Conservation (phyloP, 2,113 vertebrate species). For the Cyprinodon tularosa region DNA sequence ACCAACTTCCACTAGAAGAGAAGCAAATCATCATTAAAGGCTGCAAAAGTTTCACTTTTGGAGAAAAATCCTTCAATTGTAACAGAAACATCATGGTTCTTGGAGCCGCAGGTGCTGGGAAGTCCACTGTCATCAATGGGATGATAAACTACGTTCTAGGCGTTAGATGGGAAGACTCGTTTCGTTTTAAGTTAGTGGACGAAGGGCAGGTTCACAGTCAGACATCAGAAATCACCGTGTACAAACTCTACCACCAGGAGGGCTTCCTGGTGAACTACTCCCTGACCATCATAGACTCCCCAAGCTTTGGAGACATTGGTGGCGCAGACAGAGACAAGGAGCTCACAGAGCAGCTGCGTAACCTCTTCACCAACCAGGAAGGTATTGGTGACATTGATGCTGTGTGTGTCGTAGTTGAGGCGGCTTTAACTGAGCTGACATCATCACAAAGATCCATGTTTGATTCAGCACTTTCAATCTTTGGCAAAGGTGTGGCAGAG, state of each 20-base stretch:
- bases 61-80: not conserved
- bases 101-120: slow-evolving; percentile 66
- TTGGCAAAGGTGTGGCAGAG: slow-evolving; percentile 31
- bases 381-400: slow-evolving; percentile 37
- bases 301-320: slow-evolving; percentile 27
- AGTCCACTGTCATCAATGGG: slow-evolving; percentile 37
- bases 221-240: slow-evolving; percentile 29
- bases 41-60: slow-evolving; percentile 30
- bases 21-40: not conserved
- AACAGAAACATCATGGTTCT: slow-evolving; percentile 64
- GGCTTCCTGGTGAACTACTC: not conserved
- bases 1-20: not conserved
- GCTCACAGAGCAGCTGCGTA: slow-evolving; percentile 23
- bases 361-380: not conserved
- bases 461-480: slow-evolving; percentile 3
- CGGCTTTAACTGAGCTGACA: slow-evolving; percentile 33
- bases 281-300: slow-evolving; percentile 40
- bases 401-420: slow-evolving; percentile 41
- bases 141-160: slow-evolving; percentile 47
- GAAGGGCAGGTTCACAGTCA: slow-evolving; percentile 23
- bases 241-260: slow-evolving; percentile 34
- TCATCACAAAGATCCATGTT: slow-evolving; percentile 30
- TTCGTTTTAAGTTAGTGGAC: not conserved
- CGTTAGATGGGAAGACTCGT: slow-evolving; percentile 27
- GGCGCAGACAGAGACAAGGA: slow-evolving; percentile 3